These are phyloP conservation scores for Megathymus violae DNA, from an alignment of 1,140 invertebrate genomes.

Conservation along the genomic window DNA sequence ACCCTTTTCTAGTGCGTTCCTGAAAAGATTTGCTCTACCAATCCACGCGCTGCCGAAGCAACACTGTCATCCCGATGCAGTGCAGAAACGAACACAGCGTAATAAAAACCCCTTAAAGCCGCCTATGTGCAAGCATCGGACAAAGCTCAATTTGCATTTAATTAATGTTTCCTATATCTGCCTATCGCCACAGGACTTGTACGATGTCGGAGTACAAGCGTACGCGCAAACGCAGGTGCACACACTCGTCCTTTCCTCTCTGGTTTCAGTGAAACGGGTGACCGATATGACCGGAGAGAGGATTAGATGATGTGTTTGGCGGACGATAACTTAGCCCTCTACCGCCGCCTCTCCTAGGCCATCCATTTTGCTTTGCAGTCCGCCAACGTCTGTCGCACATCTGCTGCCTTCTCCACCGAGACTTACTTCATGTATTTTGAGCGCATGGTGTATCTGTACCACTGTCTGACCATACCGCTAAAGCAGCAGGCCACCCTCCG, in stretches of 20 bases:
- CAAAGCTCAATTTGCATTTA: constrained; percentile 43
- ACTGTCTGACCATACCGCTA: too few species aligned
- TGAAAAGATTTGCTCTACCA: constrained; percentile 47
- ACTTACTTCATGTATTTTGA: too few species aligned
- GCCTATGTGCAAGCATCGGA: constrained; percentile 39
- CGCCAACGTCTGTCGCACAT: too few species aligned
- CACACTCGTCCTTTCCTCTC: constrained; percentile 28
- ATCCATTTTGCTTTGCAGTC: constrained; percentile 6
- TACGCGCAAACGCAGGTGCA: constrained; percentile 39
- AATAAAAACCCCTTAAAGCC: constrained; percentile 22
- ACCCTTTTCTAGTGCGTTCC: constrained; percentile 49
- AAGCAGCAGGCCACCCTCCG: too few species aligned
- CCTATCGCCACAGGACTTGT: constrained; percentile 36
- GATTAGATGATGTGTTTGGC: constrained; percentile 39
- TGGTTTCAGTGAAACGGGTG: constrained; percentile 31
- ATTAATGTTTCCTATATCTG: constrained; percentile 44
- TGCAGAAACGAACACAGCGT: constrained; percentile 37
- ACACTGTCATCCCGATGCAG: constrained; percentile 27
- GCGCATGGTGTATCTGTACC: too few species aligned
- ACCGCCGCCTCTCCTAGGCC: constrained; percentile 31
- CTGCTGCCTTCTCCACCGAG: too few species aligned
- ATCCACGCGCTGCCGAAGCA: constrained; percentile 40
- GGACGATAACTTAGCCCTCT: constrained; percentile 30
- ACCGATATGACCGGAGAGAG: constrained; percentile 3
- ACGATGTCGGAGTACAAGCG: constrained; percentile 32